A percentile compares a stretch with the other conserved stretches of the same genome.
Evolutionary conservation across 1,140 invertebrate genomes (phyloP).

Genomic region (Rhopalosiphum padi): DNA sequence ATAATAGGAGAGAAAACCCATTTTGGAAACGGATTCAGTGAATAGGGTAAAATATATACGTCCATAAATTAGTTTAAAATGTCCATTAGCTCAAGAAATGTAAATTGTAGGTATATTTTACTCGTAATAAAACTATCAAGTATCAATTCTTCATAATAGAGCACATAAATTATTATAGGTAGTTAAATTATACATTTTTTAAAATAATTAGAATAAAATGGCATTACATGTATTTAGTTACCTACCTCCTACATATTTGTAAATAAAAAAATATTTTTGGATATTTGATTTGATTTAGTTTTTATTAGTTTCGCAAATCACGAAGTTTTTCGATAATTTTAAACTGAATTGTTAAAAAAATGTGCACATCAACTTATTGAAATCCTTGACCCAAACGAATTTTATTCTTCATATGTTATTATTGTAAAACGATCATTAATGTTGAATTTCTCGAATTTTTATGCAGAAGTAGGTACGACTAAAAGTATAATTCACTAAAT

Average conservation of each 20-base stretch:
- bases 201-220: too few relatives aligned
- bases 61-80: not conserved
- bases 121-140: not conserved
- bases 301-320: not conserved
- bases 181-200: not conserved
- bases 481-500: too few relatives aligned
- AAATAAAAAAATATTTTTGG: too few relatives aligned
- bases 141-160: not conserved
- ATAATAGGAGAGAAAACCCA: not conserved
- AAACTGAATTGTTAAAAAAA: not conserved
- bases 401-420: not conserved
- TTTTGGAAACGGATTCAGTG: not conserved
- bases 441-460: too few relatives aligned
- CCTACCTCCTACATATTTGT: not conserved
- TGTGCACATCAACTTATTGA: not conserved
- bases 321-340: not conserved
- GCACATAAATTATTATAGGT: not conserved
- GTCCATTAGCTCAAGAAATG: not conserved
- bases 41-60: not conserved
- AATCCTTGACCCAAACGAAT: not conserved
- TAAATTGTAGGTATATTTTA: not conserved
- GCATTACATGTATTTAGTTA: not conserved
- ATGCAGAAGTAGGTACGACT: too few relatives aligned
- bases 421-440: not conserved
- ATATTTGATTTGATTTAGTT: not conserved